Evolutionary conservation across 1,140 invertebrate species (phyloP), one percentile per base, ranked within the genome.

Genomic region (Anagrus nilaparvatae): DNA sequence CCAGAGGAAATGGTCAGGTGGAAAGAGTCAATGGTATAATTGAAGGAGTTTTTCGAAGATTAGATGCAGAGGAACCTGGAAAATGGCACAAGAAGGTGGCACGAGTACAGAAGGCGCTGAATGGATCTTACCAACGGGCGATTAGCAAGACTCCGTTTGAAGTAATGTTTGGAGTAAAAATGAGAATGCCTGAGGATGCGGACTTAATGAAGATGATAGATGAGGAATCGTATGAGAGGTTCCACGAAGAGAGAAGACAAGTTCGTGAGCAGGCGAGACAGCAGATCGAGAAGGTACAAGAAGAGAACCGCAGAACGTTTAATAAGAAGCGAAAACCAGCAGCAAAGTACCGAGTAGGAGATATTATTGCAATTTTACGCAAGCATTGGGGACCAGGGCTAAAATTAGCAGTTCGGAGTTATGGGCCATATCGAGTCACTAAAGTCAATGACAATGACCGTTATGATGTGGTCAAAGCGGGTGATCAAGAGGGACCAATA

Each of bases 1-100:
- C 56, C 6, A 31, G 52, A 14, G 51, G 46, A 0, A 65, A 65
- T 38, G 60, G 58, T 1, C 56, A 64, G 31, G 56, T 62, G 0
- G 61, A 65, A 32, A 27, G 57, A 0, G 46, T 61, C 0, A 52
- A 63, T 21, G 23, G 47, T 2, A 55, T 50, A 1, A 44, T 65
- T 7, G 55, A 58, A 5, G 16, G 47, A 0, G 38, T 60, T 0
- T 40, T 63, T 4, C 54, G 46, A 4, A 67, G 66, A 24, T 30
- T 65, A 3, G 34, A 44, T 36, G 38, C 49, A 4, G 46, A 53
- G 0, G 42, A 56, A 34, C 53, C 55, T 3, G 33, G 10, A 7
- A 35, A 55, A 32, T 65, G 62, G 54, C 60, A 56, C 38, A 50
- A 51, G 34, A 20, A 57, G 31, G 46, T 67, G 0, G 36, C 46